Percentiles rank a stretch among this genome's conserved stretches.
These are phyloP conservation scores for Drosophila pseudotalamancana DNA, from an alignment of 2,888 invertebrate species.

Conservation along the genomic window DNA sequence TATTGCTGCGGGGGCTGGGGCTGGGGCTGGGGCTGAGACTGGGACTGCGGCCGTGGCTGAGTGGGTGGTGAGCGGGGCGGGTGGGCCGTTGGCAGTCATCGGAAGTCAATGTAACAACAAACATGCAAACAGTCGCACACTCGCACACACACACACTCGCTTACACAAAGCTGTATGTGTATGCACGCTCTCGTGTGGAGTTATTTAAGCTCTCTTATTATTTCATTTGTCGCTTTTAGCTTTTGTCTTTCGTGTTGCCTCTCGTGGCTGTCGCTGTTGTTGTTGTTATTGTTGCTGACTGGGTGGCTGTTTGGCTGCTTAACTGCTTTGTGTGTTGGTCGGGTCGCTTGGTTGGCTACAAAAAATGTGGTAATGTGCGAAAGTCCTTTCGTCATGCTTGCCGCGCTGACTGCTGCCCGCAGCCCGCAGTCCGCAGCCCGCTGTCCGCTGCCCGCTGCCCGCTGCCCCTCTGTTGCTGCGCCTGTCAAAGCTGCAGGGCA, in stretches of 20 bases:
- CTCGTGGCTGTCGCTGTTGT: constrained; percentile 31
- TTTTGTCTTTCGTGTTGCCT: constrained; percentile 80
- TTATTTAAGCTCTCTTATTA: constrained; percentile 80
- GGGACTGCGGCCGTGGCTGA: constrained; percentile 17
- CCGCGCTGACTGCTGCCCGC: constrained; percentile 31
- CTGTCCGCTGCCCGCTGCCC: constrained; percentile 2
- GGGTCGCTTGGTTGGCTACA: constrained; percentile 60
- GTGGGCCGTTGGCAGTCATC: constrained; percentile 68
- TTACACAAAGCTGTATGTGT: constrained; percentile 17
- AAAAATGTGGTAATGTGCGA: constrained; percentile 81
- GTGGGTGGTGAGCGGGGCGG: constrained; percentile 24
- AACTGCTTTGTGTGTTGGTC: constrained; percentile 54
- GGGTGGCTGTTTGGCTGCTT: constrained; percentile 68
- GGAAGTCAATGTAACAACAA: constrained; percentile 81
- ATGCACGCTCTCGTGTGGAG: constrained; percentile 74
- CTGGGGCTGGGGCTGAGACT: constrained; percentile 17
- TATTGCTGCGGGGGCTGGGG: no score
- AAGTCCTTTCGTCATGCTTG: constrained; percentile 81
- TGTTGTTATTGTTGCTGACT: constrained; percentile 47
- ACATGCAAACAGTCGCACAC: constrained; percentile 71
- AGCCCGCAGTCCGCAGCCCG: constrained; percentile 1
- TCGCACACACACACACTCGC: constrained; percentile 20
- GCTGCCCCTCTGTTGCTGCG: constrained; percentile 30
- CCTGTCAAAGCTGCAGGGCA: constrained; percentile 55
- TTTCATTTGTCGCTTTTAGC: constrained; percentile 81